These are phyloP conservation scores for Polydrusus tereticollis DNA, from an alignment of 2,888 invertebrate species.

Conservation along the genomic window DNA sequence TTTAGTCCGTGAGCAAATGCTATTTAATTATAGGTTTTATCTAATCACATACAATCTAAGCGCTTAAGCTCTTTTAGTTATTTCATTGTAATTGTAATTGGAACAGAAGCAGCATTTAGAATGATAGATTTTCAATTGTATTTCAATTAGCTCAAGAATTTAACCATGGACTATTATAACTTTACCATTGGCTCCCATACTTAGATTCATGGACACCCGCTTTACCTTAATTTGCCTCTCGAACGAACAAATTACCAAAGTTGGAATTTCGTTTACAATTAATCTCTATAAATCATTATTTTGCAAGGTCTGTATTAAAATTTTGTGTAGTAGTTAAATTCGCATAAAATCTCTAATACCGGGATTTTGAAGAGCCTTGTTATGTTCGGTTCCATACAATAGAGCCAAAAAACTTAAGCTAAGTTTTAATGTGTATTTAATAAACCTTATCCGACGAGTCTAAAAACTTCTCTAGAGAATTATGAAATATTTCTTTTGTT, in stretches of 20 bases:
- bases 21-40: too few species aligned
- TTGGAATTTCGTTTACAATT: constrained; percentile 35
- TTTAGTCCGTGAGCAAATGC: constrained; percentile 19
- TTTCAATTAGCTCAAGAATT: neutral
- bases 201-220: constrained; percentile 38
- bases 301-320: constrained; percentile 33
- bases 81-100: too few species aligned
- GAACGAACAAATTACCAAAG: constrained; percentile 35
- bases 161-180: neutral
- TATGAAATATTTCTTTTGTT: neutral
- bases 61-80: too few species aligned
- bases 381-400: constrained; percentile 17
- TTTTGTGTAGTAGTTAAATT: constrained; percentile 51
- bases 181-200: constrained; percentile 33
- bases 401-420: constrained; percentile 18
- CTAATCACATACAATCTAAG: too few species aligned
- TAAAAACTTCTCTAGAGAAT: neutral
- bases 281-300: constrained; percentile 39
- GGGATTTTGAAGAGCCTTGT: constrained; percentile 25
- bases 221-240: constrained; percentile 27
- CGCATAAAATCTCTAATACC: constrained; percentile 33
- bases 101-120: neutral
- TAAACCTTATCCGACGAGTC: neutral
- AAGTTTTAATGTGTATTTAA: constrained; percentile 26
- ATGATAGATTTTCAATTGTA: too few species aligned